phyloP scores from a whole-genome alignment of 2,797 vertebrate species.

The Pseudomugil tenellus region DNA sequence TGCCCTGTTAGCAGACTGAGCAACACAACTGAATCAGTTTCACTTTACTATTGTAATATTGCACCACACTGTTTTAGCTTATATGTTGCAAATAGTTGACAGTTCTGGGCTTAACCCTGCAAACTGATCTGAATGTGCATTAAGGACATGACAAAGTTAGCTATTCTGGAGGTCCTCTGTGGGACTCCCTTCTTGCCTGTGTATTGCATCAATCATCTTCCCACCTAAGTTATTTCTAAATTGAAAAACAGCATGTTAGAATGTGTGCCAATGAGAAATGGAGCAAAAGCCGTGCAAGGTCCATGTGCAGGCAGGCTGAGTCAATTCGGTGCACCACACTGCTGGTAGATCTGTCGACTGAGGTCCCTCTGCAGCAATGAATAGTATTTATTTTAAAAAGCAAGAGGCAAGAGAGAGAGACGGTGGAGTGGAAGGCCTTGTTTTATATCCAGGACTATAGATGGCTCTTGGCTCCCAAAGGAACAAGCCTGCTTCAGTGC shows the following conservation, averaged over 20 bases:
- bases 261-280: conserved; percentile 60
- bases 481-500: conserved; percentile 69
- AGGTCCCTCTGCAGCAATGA: conserved; percentile 65
- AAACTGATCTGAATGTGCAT: background rate
- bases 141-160: conserved; percentile 20
- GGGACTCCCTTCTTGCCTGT: conserved; percentile 16
- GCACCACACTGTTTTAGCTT: conserved; percentile 3
- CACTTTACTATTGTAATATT: conserved; percentile 23
- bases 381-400: conserved; percentile 79
- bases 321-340: conserved; percentile 56
- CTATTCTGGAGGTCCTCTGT: conserved; percentile 16
- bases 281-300: conserved; percentile 50
- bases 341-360: conserved; percentile 56
- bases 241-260: conserved; percentile 51
- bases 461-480: conserved; percentile 69
- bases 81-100: conserved; percentile 31
- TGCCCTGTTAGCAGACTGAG: conserved; percentile 38
- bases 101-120: conserved; percentile 17
- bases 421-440: conserved; percentile 40
- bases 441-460: conserved; percentile 70
- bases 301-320: conserved; percentile 44
- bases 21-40: conserved; percentile 38
- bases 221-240: conserved; percentile 37
- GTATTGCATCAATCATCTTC: conserved; percentile 47
- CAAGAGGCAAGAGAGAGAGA: conserved; percentile 41